Conservation (phyloP, 1,140 invertebrate genomes). For the Zeugodacus cucurbitae region DNA sequence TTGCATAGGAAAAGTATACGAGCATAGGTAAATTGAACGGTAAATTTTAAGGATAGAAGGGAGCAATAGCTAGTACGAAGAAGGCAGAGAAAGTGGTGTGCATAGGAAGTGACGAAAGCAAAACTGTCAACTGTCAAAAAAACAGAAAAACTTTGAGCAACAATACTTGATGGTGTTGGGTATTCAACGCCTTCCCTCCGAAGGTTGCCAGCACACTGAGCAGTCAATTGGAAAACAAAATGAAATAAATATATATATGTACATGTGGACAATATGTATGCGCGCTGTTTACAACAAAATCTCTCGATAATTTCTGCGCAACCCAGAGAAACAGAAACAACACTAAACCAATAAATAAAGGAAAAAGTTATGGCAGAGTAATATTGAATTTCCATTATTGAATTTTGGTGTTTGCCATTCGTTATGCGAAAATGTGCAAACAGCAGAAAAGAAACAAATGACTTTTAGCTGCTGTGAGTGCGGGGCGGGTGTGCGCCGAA, state of each 20-base stretch:
- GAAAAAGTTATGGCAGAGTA: not conserved
- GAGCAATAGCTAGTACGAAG: not conserved
- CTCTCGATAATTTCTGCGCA: not conserved
- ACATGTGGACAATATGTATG: not conserved
- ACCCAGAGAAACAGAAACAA: not conserved
- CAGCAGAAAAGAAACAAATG: not conserved
- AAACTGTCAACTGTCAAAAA: not conserved
- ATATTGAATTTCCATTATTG: conserved; percentile 19
- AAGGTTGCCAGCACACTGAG: not conserved
- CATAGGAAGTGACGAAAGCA: not conserved
- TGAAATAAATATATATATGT: not conserved
- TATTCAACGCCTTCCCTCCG: not conserved
- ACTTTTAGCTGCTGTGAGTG: not conserved
- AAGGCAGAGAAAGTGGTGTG: not conserved
- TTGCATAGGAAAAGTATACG: not conserved
- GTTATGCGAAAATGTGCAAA: not conserved
- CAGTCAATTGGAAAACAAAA: not conserved
- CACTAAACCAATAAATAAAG: conserved; percentile 1
- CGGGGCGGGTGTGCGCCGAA: not conserved
- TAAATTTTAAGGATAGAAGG: not conserved
- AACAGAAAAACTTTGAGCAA: not conserved
- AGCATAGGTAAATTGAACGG: not conserved
- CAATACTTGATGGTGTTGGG: not conserved
- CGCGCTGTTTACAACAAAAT: not conserved
- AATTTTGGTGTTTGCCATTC: not conserved